A percentile compares a stretch with the other conserved stretches of the same genome.
Conservation (phyloP, 2,113 vertebrate species). For the Pterocles burchelli region DNA sequence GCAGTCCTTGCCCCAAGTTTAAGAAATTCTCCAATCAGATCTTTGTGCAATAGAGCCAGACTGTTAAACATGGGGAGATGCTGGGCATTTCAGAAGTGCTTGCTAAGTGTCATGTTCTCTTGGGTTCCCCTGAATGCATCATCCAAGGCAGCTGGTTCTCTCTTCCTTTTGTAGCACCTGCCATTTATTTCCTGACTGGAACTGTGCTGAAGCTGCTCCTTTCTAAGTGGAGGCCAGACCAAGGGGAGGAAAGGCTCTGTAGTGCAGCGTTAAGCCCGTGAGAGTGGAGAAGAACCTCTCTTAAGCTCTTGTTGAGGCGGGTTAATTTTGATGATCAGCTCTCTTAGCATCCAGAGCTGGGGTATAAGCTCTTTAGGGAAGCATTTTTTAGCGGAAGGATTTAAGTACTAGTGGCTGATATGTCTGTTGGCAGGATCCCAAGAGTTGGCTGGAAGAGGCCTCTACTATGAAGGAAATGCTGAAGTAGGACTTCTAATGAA, state of each 20-base stretch:
- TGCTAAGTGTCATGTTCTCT: accelerated
- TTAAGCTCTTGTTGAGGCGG: not conserved
- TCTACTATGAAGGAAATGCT: slow-evolving; percentile 44
- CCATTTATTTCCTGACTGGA: slow-evolving; percentile 29
- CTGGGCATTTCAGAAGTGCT: not conserved
- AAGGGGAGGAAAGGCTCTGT: not conserved
- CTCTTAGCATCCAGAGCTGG: not conserved
- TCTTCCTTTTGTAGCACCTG: slow-evolving; percentile 23
- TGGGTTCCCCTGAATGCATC: not conserved
- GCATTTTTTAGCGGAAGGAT: slow-evolving; percentile 36
- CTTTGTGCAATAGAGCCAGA: not conserved
- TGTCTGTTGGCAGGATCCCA: slow-evolving; percentile 49
- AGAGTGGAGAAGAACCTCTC: not conserved
- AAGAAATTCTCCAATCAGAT: not conserved
- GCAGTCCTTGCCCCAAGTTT: not conserved
- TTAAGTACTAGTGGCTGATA: slow-evolving; percentile 45
- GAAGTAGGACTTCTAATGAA: slow-evolving; percentile 52
- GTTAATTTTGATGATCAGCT: slow-evolving; percentile 3
- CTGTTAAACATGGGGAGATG: not conserved
- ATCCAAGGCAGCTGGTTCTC: not conserved
- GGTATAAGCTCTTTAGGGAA: slow-evolving; percentile 39
- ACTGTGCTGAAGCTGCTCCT: not conserved
- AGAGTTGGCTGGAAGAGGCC: slow-evolving; percentile 47
- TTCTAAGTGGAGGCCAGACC: not conserved
- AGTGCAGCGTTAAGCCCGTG: not conserved